phyloP scores from a whole-genome alignment of 1,140 invertebrate genomes.

The Drosophila sulfurigaster region DNA sequence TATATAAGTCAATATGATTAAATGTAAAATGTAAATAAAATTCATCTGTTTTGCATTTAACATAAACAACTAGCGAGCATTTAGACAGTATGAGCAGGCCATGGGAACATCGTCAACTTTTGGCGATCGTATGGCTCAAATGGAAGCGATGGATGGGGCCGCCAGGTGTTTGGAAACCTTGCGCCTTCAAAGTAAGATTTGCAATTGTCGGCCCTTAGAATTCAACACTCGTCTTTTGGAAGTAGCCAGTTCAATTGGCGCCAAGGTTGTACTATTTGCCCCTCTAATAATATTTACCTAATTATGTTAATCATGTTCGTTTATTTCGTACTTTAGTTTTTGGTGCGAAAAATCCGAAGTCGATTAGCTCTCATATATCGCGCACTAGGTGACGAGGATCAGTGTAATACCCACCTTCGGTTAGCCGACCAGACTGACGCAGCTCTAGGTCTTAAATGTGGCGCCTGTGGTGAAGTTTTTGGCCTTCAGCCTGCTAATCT shows the following conservation, averaged over 20 bases:
- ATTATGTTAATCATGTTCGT: neutral
- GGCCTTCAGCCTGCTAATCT: constrained; percentile 90
- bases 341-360: constrained; percentile 91
- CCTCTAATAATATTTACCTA: too few relatives aligned
- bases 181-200: constrained; percentile 91
- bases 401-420: constrained; percentile 90
- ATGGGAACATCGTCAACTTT: constrained; percentile 92
- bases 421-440: constrained; percentile 89
- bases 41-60: neutral
- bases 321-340: constrained; percentile 86
- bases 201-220: constrained; percentile 92
- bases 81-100: constrained; percentile 92
- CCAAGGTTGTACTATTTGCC: constrained; percentile 87
- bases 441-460: constrained; percentile 91
- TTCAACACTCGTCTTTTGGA: constrained; percentile 93
- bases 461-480: constrained; percentile 90
- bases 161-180: constrained; percentile 91
- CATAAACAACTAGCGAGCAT: constrained; percentile 87
- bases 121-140: constrained; percentile 92
- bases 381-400: constrained; percentile 92
- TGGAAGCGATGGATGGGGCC: constrained; percentile 94
- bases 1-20: too few relatives aligned
- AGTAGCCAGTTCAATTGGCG: constrained; percentile 91
- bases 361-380: constrained; percentile 92
- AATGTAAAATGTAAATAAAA: too few relatives aligned